phyloP scores from a whole-genome alignment of 2,113 vertebrate genomes.

The Macrotus californicus region DNA sequence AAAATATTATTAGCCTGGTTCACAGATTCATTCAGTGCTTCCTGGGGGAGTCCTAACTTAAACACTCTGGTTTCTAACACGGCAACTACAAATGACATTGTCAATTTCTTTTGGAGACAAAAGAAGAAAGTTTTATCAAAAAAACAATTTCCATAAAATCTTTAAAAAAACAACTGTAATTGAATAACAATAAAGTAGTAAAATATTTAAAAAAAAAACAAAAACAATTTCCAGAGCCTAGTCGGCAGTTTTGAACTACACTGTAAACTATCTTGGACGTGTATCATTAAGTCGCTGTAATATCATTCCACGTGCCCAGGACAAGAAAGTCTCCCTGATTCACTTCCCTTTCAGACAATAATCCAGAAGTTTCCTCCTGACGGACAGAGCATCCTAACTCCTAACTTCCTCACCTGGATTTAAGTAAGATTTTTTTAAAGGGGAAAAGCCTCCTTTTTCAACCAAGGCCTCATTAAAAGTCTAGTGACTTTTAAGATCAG shows the following conservation, averaged over 20 bases:
- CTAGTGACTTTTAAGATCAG: not conserved
- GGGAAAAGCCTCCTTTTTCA: not conserved
- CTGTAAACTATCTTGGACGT: not conserved
- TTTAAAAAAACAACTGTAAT: too few species aligned
- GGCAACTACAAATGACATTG: not conserved
- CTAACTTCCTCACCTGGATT: not conserved
- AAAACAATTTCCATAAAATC: not conserved
- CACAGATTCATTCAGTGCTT: not conserved
- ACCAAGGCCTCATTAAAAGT: not conserved
- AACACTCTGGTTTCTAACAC: not conserved
- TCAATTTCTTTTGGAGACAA: not conserved
- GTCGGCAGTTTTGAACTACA: not conserved
- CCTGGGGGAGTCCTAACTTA: not conserved
- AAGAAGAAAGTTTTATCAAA: not conserved
- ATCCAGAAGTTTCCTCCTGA: not conserved
- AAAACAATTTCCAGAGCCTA: not conserved
- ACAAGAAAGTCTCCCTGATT: not conserved
- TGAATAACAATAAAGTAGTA: too few species aligned
- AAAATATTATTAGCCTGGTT: not conserved
- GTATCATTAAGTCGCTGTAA: not conserved
- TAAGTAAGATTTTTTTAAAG: not conserved
- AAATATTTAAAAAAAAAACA: too few species aligned
- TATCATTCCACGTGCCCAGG: not conserved
- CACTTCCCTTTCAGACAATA: not conserved
- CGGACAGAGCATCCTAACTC: not conserved